Conservation (phyloP, 2,888 invertebrate species). For the Campoplex capitator region DNA sequence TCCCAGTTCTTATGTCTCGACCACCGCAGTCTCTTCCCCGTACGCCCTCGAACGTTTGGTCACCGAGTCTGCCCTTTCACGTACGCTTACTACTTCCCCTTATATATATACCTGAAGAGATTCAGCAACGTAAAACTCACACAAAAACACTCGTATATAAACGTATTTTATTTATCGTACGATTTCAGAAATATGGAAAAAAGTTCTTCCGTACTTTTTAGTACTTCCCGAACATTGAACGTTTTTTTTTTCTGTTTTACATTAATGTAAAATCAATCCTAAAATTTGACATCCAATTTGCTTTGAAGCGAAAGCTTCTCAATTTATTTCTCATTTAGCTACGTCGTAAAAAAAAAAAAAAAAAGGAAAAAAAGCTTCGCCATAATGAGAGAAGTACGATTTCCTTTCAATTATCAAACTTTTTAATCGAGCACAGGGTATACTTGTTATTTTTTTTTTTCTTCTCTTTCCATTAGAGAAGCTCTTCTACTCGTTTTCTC, state of each 20-base stretch:
- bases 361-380: not conserved
- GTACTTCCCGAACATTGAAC: not conserved
- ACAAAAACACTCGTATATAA: not conserved
- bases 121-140: not conserved
- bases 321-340: not conserved
- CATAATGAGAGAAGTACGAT: slow-evolving; percentile 16
- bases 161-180: not conserved
- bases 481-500: not conserved
- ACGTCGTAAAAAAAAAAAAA: not conserved
- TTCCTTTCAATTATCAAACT: slow-evolving; percentile 20
- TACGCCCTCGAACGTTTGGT: not conserved
- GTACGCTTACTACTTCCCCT: slow-evolving; percentile 21
- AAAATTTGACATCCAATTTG: not conserved
- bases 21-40: not conserved
- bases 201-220: not conserved
- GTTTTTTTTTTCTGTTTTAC: not conserved
- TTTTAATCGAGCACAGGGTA: slow-evolving; percentile 7
- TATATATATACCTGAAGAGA: not conserved
- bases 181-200: not conserved
- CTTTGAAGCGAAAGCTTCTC: not conserved
- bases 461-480: not conserved
- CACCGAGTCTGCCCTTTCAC: slow-evolving; percentile 29
- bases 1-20: slow-evolving; percentile 15
- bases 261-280: not conserved
- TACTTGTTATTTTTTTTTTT: not conserved